These are phyloP conservation scores for Psix sp. DNA, from an alignment of 1,140 invertebrate species.

Conservation along the genomic window DNA sequence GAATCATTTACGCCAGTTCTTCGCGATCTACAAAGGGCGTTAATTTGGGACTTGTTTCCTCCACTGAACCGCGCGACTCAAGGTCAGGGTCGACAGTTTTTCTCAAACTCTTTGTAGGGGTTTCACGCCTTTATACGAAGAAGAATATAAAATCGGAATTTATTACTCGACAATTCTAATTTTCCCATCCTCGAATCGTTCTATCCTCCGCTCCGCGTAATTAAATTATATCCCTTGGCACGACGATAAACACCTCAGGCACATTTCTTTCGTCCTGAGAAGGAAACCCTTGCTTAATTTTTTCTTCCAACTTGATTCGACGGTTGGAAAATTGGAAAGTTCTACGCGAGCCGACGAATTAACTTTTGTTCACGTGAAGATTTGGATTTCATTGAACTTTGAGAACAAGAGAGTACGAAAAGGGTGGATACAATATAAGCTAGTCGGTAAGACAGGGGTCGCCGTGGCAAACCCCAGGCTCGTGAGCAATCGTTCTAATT, in stretches of 20 bases:
- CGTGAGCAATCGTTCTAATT: slow-evolving; percentile 65
- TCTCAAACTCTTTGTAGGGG: background rate
- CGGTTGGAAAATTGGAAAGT: background rate
- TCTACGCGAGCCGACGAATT: slow-evolving; percentile 11
- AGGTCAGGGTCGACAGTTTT: slow-evolving; percentile 5
- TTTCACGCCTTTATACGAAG: slow-evolving; percentile 25
- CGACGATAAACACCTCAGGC: slow-evolving; percentile 19
- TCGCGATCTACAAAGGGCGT: slow-evolving; percentile 15
- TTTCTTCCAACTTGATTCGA: background rate
- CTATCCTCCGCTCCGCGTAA: slow-evolving; percentile 22
- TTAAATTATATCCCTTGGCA: slow-evolving; percentile 39
- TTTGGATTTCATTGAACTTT: slow-evolving; percentile 18
- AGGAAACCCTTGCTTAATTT: too few species aligned
- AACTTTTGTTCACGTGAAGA: too few species aligned
- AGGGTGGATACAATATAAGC: slow-evolving; percentile 47
- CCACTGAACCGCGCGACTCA: background rate
- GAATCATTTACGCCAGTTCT: slow-evolving; percentile 18
- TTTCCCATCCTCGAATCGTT: slow-evolving; percentile 35
- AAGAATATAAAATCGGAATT: slow-evolving; percentile 51
- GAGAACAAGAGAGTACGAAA: slow-evolving; percentile 44
- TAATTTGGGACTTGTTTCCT: slow-evolving; percentile 17
- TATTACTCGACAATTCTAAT: slow-evolving; percentile 18
- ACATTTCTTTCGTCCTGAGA: too few species aligned
- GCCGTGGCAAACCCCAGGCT: slow-evolving; percentile 19
- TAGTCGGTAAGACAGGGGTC: slow-evolving; percentile 23